phyloP scores from a whole-genome alignment of 2,888 invertebrate genomes.

The Leptopilina drosophilae region DNA sequence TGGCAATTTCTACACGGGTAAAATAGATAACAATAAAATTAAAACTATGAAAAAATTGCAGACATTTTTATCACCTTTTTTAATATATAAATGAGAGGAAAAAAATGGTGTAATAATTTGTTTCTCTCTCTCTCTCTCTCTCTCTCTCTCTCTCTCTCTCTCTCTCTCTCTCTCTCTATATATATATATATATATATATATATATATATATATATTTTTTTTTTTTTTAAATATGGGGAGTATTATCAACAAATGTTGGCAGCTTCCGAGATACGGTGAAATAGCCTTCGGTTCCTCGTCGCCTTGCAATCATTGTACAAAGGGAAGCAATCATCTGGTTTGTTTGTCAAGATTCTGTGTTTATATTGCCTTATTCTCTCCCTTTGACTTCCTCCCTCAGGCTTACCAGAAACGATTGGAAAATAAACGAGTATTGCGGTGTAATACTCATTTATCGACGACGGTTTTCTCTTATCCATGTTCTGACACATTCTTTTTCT shows the following conservation, averaged over 20 bases:
- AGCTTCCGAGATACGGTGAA: constrained; percentile 23
- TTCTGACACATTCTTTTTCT: not conserved
- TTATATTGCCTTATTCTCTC: not conserved
- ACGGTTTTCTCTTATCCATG: not conserved
- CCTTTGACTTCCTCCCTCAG: not conserved
- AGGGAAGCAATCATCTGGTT: constrained; percentile 30
- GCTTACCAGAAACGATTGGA: constrained; percentile 17
- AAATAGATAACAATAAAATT: too few species aligned
- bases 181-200: not conserved
- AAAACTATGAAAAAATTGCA: too few species aligned
- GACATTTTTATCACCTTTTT: not conserved
- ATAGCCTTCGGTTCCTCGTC: constrained; percentile 9
- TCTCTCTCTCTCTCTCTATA: too few species aligned
- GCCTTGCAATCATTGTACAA: constrained; percentile 17
- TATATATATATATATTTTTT: too few species aligned
- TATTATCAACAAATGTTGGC: constrained; percentile 9
- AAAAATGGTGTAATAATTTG: not conserved
- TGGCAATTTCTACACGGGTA: too few species aligned
- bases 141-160: too few species aligned
- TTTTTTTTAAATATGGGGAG: too few species aligned
- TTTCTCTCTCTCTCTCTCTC: too few species aligned
- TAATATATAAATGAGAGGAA: not conserved
- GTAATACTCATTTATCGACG: constrained; percentile 20
- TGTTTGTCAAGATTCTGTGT: constrained; percentile 12
- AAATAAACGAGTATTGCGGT: constrained; percentile 24